A percentile compares a stretch with the other conserved stretches of the same genome.
Evolutionary conservation across 2,113 vertebrate species (phyloP).

Genomic region (Equus przewalskii): DNA sequence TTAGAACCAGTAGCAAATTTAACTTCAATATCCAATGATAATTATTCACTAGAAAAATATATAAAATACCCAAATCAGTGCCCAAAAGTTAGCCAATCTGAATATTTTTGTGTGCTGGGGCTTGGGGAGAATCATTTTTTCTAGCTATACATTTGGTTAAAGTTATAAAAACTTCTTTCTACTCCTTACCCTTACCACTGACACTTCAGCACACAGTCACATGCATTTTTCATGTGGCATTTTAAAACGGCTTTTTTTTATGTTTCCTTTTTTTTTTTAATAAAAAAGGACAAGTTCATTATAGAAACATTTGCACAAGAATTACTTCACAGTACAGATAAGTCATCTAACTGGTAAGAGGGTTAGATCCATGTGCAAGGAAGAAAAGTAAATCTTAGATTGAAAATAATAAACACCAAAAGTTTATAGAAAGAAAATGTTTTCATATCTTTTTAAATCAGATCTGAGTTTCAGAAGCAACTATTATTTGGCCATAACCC

Average conservation of each 20-base stretch:
- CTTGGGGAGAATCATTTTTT: not conserved
- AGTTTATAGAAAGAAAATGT: conserved; percentile 37
- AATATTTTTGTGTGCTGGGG: not conserved
- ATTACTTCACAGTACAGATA: conserved; percentile 58
- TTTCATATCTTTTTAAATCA: conserved; percentile 33
- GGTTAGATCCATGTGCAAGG: not conserved
- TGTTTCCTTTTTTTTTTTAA: not conserved
- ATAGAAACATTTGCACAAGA: conserved; percentile 63
- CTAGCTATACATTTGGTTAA: not conserved
- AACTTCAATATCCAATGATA: not conserved
- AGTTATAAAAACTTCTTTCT: not conserved
- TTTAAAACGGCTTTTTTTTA: not conserved
- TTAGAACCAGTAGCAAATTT: conserved; percentile 68
- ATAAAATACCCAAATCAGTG: conserved; percentile 55
- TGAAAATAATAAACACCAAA: conserved; percentile 35
- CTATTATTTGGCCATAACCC: not conserved
- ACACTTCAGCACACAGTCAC: not conserved
- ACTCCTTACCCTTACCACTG: not conserved
- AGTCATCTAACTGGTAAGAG: conserved; percentile 34
- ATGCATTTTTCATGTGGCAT: not conserved
- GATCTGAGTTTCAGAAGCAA: conserved; percentile 2
- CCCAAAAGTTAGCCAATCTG: not conserved
- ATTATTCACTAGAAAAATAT: conserved; percentile 45
- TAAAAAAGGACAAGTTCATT: not conserved
- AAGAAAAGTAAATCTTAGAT: conserved; percentile 45